Evolutionary conservation across 2,113 vertebrate species (phyloP).

Genomic region (Regulus satrapa): DNA sequence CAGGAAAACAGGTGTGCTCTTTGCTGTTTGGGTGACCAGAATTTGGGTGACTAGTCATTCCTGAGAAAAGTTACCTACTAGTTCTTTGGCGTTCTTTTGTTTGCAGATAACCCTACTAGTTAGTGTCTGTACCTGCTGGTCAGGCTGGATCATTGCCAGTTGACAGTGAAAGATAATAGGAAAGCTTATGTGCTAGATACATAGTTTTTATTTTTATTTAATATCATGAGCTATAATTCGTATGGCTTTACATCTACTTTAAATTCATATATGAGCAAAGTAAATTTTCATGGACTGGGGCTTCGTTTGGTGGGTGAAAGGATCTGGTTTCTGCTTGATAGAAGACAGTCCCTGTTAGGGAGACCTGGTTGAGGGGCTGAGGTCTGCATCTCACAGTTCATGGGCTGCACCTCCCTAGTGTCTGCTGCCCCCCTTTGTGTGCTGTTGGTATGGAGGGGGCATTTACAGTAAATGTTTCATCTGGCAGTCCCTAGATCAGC

Average conservation of each 20-base stretch:
- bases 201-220: slow-evolving; percentile 50
- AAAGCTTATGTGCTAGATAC: slow-evolving; percentile 33
- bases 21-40: slow-evolving; percentile 2
- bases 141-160: slow-evolving; percentile 61
- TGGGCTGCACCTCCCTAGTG: not conserved
- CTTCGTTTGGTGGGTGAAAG: not conserved
- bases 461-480: not conserved
- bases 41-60: slow-evolving; percentile 13
- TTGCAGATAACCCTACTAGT: slow-evolving; percentile 16
- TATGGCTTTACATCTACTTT: slow-evolving; percentile 32
- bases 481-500: not conserved
- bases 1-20: not conserved
- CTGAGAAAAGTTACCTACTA: not conserved
- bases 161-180: slow-evolving; percentile 45
- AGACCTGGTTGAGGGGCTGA: not conserved
- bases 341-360: not conserved
- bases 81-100: not conserved
- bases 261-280: slow-evolving; percentile 34
- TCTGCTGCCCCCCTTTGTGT: not conserved
- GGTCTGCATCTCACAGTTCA: not conserved
- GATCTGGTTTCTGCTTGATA: not conserved
- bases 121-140: slow-evolving; percentile 67
- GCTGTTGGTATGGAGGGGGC: not conserved
- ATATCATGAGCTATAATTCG: not conserved
- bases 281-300: slow-evolving; percentile 15